phyloP scores from a whole-genome alignment of 2,888 invertebrate genomes.

The Physocephala rufipes region DNA sequence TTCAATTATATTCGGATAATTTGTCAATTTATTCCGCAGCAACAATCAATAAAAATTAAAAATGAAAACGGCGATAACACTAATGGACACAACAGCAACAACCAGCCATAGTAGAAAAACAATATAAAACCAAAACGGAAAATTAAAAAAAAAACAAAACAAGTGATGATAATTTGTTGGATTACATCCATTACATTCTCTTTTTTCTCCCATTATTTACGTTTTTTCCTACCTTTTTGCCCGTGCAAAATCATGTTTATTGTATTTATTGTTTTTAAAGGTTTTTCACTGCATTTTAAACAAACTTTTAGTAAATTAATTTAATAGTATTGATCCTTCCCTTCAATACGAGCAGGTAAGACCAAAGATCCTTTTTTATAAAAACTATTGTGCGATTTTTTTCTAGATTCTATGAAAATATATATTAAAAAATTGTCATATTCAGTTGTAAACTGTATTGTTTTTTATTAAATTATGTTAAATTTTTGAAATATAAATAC shows the following conservation, averaged over 20 bases:
- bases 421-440: no score
- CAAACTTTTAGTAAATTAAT: background rate
- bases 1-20: slow-evolving; percentile 26
- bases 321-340: background rate
- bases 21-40: slow-evolving; percentile 21
- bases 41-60: slow-evolving; percentile 29
- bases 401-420: no score
- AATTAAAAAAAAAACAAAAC: no score
- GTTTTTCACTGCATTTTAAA: background rate
- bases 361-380: no score
- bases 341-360: no score
- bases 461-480: no score
- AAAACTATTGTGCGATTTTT: no score
- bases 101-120: background rate
- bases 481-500: no score
- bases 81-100: background rate
- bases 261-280: background rate
- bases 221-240: background rate
- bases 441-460: no score
- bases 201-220: no score
- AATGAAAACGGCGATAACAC: no score
- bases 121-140: no score
- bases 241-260: slow-evolving; percentile 6
- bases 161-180: slow-evolving; percentile 15
- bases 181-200: background rate